Evolutionary conservation across 2,797 vertebrate genomes (phyloP).

Genomic region (Tinamus major): DNA sequence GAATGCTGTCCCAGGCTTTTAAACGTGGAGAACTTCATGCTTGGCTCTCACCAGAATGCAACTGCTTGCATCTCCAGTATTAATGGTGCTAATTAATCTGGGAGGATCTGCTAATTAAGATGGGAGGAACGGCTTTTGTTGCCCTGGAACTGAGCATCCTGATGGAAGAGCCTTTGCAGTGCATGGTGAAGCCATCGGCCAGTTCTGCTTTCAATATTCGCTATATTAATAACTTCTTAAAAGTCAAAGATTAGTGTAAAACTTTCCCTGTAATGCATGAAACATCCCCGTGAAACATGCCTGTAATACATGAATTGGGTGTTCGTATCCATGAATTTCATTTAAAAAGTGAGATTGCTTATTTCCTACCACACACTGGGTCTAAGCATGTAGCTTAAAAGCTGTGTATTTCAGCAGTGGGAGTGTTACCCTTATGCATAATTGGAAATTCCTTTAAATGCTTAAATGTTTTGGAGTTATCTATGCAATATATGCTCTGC

Average conservation of each 20-base stretch:
- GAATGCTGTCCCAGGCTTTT: not conserved
- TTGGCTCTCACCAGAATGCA: rapidly evolving
- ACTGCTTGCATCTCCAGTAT: rapidly evolving
- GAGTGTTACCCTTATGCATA: not conserved
- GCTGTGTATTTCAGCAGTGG: not conserved
- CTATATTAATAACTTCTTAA: not conserved
- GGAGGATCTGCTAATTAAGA: not conserved
- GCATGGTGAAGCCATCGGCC: rapidly evolving
- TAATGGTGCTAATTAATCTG: rapidly evolving
- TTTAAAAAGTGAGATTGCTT: not conserved
- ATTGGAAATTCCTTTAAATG: not conserved
- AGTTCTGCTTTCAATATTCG: rapidly evolving
- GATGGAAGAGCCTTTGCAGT: rapidly evolving
- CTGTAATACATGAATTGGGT: rapidly evolving
- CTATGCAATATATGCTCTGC: not conserved
- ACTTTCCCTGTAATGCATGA: rapidly evolving
- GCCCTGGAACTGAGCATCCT: rapidly evolving
- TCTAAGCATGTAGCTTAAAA: not conserved
- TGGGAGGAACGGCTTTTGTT: rapidly evolving
- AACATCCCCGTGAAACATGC: rapidly evolving
- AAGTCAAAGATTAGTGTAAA: not conserved
- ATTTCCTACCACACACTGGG: rapidly evolving
- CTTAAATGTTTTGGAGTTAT: not conserved
- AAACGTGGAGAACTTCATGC: rapidly evolving
- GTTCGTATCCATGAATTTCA: rapidly evolving